Evolutionary conservation across 2,888 invertebrate species (phyloP).

Genomic region (Hesperia comma): DNA sequence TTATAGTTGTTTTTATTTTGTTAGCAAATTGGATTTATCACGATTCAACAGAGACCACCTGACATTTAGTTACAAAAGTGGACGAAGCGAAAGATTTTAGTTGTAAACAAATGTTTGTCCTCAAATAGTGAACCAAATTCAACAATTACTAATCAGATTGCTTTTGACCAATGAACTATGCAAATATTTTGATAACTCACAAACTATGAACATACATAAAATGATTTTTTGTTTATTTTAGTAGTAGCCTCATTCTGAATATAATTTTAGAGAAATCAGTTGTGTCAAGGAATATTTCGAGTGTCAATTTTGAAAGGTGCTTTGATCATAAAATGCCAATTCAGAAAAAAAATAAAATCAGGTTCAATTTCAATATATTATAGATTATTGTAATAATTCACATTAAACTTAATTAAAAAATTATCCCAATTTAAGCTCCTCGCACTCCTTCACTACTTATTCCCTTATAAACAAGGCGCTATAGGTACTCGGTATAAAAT

Average conservation of each 20-base stretch:
- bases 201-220: no score
- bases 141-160: no score
- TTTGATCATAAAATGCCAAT: constrained; percentile 73
- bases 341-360: constrained; percentile 81
- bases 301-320: constrained; percentile 49
- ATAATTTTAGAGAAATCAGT: neutral
- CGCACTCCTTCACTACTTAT: constrained; percentile 73
- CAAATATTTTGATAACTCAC: no score
- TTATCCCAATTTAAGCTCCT: constrained; percentile 82
- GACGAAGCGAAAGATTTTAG: no score
- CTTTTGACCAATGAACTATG: no score
- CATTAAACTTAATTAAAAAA: constrained; percentile 83
- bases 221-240: neutral
- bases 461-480: constrained; percentile 79
- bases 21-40: no score
- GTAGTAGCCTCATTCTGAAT: no score
- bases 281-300: constrained; percentile 2
- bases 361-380: constrained; percentile 84
- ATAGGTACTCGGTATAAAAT: constrained; percentile 83
- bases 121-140: no score
- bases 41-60: no score
- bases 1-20: no score
- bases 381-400: constrained; percentile 84
- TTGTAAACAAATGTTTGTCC: no score
- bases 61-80: no score